Evolutionary conservation across 2,797 vertebrate species (phyloP).

Genomic region (Eulemur rubriventer): DNA sequence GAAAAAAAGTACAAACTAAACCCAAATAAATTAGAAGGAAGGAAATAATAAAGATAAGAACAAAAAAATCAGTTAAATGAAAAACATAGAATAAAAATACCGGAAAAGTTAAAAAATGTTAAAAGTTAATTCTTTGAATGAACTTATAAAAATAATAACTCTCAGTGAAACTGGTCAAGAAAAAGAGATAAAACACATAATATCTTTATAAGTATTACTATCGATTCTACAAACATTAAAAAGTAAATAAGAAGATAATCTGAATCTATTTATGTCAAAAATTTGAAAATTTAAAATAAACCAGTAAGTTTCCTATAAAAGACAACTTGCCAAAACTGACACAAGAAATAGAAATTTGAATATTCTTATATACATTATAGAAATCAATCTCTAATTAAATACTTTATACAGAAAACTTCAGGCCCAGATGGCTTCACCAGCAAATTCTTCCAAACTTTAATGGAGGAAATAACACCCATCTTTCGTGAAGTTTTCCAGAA

Average conservation of each 20-base stretch:
- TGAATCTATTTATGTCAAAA: not conserved
- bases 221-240: not conserved
- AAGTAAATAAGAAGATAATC: not conserved
- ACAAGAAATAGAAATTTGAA: not conserved
- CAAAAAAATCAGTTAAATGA: not conserved
- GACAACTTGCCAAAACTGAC: not conserved
- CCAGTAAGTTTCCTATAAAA: not conserved
- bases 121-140: conserved; percentile 1
- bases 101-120: not conserved
- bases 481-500: not conserved
- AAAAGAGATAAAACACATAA: not conserved
- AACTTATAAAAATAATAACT: not conserved
- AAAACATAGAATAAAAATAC: not conserved
- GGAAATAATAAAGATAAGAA: not conserved
- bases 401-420: not conserved
- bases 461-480: not conserved
- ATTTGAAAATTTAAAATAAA: not conserved
- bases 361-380: not conserved
- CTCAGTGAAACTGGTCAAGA: not conserved
- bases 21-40: not conserved
- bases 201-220: not conserved
- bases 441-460: conserved; percentile 11
- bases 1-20: not conserved
- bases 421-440: not conserved
- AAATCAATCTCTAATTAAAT: not conserved